These are phyloP conservation scores for Corvus cornix DNA, from an alignment of 2,113 vertebrate species.

Conservation along the genomic window DNA sequence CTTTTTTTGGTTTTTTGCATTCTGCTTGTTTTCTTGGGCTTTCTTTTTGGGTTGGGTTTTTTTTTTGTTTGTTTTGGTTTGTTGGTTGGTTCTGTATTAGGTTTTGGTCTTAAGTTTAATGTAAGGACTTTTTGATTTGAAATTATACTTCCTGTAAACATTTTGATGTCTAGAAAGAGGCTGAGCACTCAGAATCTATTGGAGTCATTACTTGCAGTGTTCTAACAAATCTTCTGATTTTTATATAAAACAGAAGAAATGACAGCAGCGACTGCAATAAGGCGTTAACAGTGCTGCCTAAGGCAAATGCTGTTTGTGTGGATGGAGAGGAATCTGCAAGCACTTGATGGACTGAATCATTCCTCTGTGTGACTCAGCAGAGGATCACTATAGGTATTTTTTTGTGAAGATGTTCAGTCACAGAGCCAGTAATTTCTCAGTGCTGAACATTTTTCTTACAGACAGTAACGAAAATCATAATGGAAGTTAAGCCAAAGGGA, in stretches of 20 bases:
- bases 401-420: not conserved
- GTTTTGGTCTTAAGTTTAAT: not conserved
- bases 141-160: not conserved
- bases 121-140: not conserved
- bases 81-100: not conserved
- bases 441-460: not conserved
- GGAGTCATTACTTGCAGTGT: not conserved
- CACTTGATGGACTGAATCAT: not conserved
- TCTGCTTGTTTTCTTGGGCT: not conserved
- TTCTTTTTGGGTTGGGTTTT: accelerated
- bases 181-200: not conserved
- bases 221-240: not conserved
- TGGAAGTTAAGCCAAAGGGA: not conserved
- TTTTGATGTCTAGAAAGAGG: not conserved
- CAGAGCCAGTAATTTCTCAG: not conserved
- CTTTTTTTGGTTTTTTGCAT: not conserved
- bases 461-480: not conserved
- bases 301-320: not conserved
- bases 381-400: not conserved
- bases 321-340: not conserved
- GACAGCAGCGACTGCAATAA: not conserved
- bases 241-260: not conserved
- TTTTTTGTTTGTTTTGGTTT: accelerated
- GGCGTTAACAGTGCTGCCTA: not conserved
- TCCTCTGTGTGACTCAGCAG: not conserved